phyloP scores from a whole-genome alignment of 2,888 invertebrate species.

The Mesorhabditis spiculigera region DNA sequence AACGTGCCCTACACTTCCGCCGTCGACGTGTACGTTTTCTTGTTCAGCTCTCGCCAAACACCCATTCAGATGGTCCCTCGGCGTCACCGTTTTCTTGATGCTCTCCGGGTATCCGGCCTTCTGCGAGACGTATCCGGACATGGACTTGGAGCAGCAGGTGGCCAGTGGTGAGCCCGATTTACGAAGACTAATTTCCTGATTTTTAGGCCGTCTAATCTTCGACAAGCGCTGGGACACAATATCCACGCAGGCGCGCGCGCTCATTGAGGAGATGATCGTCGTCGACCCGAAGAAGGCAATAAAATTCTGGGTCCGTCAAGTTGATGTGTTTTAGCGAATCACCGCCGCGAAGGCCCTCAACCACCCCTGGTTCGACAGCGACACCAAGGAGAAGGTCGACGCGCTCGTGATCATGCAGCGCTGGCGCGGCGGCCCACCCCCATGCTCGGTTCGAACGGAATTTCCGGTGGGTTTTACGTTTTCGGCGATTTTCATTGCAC shows the following conservation, averaged over 20 bases:
- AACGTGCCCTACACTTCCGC: background rate
- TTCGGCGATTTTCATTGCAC: too few species aligned
- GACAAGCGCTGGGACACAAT: background rate
- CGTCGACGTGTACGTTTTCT: background rate
- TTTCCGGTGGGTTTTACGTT: too few species aligned
- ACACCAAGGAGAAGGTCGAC: background rate
- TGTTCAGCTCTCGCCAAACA: too few species aligned
- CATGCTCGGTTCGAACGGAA: too few species aligned
- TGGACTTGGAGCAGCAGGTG: constrained; percentile 1
- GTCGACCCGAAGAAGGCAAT: background rate
- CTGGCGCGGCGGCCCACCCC: too few species aligned
- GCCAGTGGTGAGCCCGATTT: background rate
- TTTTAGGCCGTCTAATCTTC: background rate
- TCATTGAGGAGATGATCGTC: background rate
- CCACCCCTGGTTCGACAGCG: background rate
- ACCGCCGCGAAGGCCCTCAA: background rate
- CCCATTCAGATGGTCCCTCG: background rate
- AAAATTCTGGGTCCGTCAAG: background rate
- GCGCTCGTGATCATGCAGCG: too few species aligned
- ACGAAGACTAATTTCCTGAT: background rate
- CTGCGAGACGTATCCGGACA: background rate
- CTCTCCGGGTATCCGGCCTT: background rate
- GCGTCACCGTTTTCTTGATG: background rate
- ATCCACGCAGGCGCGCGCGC: background rate
- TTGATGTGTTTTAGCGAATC: background rate